Evolutionary conservation across 2,113 vertebrate species (phyloP), one percentile per base, ranked within the genome.

Genomic region (Talpa occidentalis): DNA sequence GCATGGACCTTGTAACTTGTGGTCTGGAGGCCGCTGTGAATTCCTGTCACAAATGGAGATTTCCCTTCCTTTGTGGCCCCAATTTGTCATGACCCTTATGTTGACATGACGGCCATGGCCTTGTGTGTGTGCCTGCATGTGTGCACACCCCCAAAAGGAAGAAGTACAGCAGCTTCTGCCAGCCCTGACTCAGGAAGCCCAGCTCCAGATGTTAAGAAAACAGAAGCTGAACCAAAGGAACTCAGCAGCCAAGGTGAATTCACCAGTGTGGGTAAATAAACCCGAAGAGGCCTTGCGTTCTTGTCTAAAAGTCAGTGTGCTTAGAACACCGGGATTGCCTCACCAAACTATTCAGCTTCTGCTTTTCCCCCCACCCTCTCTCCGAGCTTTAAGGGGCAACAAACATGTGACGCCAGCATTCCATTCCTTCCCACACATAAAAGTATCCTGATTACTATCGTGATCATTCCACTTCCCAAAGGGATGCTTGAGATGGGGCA

Each of bases 401-500:
- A 95, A 90, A 78, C 89, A 54, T 95, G 94, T 85, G 97, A 96
- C 19, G 95, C 93, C 96, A 97, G 89, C 85, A 69, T 98, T 97
- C 95, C 96, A 64, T 72, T 83, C 79, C 73, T 82, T 97, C 97
- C 89, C 81, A 89, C 12, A 0, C 93, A 72, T 94, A 88, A 90
- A 76, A 52, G 54, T 60, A 80, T 93, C 97, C 92, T 97, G 97
- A 97, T 98, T 97, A 93, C 95, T 97, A 94, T 95, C 94, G 67
- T 76, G 89, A 97, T 97, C 95, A 90, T 37, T 91, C 95, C 91
- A 17, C 96, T 96, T 98, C 96, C 96, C 93, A 83, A 72, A 84
- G 89, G 91, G 92, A 49, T 85, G 37, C 32, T 67, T 83, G 74
- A 88, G 76, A 32, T 44, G 84, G 95, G 77, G 96, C 93, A 21